Conservation (phyloP, 2,113 vertebrate species). For the Cygnus buccinator region DNA sequence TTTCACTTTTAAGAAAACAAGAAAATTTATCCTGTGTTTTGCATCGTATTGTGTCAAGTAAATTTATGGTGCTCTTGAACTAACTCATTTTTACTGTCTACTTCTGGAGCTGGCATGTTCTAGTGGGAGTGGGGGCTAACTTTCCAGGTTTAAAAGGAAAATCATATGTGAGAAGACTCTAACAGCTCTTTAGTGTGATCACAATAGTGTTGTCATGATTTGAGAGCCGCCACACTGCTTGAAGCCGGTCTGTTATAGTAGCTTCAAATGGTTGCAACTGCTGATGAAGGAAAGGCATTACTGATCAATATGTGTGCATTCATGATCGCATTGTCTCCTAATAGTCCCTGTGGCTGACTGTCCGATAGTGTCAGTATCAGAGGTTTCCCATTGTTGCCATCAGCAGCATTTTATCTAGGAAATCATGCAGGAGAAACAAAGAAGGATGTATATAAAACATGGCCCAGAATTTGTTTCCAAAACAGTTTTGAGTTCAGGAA, state of each 20-base stretch:
- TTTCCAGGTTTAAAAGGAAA: neutral
- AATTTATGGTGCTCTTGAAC: neutral
- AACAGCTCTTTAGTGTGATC: neutral
- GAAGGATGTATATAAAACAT: neutral
- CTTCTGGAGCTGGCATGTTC: neutral
- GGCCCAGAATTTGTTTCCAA: neutral
- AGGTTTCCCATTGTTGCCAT: neutral
- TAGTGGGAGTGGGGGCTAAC: neutral
- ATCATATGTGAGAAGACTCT: neutral
- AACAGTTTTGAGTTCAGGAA: neutral
- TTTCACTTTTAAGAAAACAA: neutral
- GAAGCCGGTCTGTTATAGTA: neutral
- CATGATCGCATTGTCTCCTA: neutral
- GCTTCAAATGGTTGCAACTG: neutral
- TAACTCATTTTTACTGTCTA: neutral
- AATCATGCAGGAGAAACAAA: neutral
- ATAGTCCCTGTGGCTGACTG: neutral
- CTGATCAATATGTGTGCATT: rapidly evolving
- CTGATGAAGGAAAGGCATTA: neutral
- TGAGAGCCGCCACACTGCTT: neutral
- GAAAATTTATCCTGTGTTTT: neutral
- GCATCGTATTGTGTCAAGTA: neutral
- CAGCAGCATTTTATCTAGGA: neutral
- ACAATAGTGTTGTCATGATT: neutral
- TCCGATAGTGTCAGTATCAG: neutral